Evolutionary conservation across 1,140 invertebrate genomes (phyloP), one percentile per base, ranked within the genome.

Genomic region (Rhagoletis zephyria): DNA sequence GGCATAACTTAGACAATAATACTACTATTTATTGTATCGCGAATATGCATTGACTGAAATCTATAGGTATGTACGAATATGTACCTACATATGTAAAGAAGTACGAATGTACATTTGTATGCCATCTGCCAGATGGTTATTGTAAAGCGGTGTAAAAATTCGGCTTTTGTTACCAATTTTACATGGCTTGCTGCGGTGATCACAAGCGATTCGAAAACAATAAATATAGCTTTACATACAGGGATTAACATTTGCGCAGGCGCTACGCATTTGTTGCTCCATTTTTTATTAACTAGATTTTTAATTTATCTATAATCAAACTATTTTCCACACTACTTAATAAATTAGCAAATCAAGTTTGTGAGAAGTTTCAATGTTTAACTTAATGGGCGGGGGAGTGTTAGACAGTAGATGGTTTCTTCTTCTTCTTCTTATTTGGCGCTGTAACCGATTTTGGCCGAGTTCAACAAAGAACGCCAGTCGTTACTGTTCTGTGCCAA

Each of bases 151-250:
- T 51, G 74, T n/a, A 81, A 81, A 59, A 81, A 81, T 30, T 81
- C 1, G 19, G 16, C 48, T 81, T 81, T 81, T 81, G 6, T 51
- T 81, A 81, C 48, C 51, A 81, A 81, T 81, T 81, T 81, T 81
- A 30, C 74, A 81, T 9, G 48, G 2, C 9, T 56, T 10, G n/a
- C 5, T 48, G 1, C 1, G 67, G 4, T 16, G 14, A 10, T 4
- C 3, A 7, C 14, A 5, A 45, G 40, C 12, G 14, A 45, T 30
- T 30, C 30, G 1, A 45, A 70, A 45, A 45, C 42, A 4, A 45
- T 70, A 5, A 65, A 19, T 12, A 30, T 9, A 65, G 30, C 10
- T 65, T 65, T 30, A 40, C 2, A 9, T 16, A 42, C 19, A 30
- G 48, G n/a, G 7, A 51, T 51, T 77, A 48, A 51, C 4, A 51